Evolutionary conservation across 2,797 vertebrate genomes (phyloP).

Genomic region (Rhinichthys osculus): DNA sequence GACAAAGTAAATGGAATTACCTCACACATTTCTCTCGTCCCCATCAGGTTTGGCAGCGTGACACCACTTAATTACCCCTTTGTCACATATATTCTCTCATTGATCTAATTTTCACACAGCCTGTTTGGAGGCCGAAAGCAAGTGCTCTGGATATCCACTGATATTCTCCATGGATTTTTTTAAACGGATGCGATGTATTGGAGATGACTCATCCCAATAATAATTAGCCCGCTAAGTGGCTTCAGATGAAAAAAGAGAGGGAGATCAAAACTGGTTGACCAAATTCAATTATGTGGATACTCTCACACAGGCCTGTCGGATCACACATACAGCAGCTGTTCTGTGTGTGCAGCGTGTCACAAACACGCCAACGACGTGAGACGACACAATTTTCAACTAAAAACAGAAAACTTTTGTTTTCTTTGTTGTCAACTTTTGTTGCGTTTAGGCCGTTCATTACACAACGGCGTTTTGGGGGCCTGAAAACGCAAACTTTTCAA

Average conservation of each 20-base stretch:
- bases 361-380: background rate
- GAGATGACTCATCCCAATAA: slow-evolving; percentile 72
- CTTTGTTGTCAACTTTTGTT: too few relatives aligned
- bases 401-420: background rate
- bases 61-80: slow-evolving; percentile 93
- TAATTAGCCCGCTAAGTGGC: slow-evolving; percentile 61
- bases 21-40: slow-evolving; percentile 79
- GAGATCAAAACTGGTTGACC: slow-evolving; percentile 38
- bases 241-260: slow-evolving; percentile 28
- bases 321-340: slow-evolving; percentile 25
- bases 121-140: slow-evolving; percentile 60
- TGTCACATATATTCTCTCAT: slow-evolving; percentile 86
- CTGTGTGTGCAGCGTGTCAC: background rate
- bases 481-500: background rate
- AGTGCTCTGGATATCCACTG: slow-evolving; percentile 47
- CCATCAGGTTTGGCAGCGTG: slow-evolving; percentile 82
- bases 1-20: slow-evolving; percentile 98
- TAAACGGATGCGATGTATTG: slow-evolving; percentile 56
- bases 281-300: slow-evolving; percentile 57
- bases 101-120: slow-evolving; percentile 75
- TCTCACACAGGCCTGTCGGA: slow-evolving; percentile 8
- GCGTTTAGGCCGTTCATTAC: background rate
- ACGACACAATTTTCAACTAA: background rate
- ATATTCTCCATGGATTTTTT: slow-evolving; percentile 58
- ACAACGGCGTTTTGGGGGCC: background rate